Evolutionary conservation across 2,888 invertebrate genomes (phyloP).

Genomic region (Mesorhabditis spiculigera): DNA sequence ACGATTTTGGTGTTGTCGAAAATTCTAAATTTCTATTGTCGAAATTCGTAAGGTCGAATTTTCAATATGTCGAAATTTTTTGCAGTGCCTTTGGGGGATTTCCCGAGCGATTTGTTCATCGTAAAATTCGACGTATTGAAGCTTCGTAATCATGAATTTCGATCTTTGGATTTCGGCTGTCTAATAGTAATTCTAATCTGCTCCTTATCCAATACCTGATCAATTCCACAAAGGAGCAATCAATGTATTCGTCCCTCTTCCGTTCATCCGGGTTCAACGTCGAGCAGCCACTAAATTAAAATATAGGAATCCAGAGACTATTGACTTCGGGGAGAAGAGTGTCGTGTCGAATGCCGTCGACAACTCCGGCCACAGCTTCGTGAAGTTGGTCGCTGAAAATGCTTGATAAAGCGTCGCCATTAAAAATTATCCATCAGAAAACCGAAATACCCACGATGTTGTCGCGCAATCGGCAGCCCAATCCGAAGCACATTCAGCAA

Average conservation of each 20-base stretch:
- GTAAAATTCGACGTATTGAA: too few species aligned
- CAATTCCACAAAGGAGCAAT: conserved; percentile 26
- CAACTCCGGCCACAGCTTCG: conserved; percentile 75
- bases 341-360: conserved; percentile 84
- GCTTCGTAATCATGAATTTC: too few species aligned
- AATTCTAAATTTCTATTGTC: too few species aligned
- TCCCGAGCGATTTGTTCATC: too few species aligned
- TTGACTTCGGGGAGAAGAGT: conserved; percentile 78
- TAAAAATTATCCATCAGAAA: conserved; percentile 9
- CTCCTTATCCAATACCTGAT: neutral
- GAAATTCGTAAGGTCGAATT: too few species aligned
- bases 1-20: neutral
- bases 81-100: too few species aligned
- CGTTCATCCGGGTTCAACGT: conserved; percentile 53
- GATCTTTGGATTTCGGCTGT: too few species aligned
- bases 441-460: conserved; percentile 63
- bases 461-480: conserved; percentile 81
- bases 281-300: conserved; percentile 29
- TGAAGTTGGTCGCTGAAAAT: conserved; percentile 37
- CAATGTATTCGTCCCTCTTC: conserved; percentile 51
- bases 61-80: too few species aligned
- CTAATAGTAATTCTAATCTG: too few species aligned
- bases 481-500: conserved; percentile 76
- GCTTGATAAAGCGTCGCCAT: neutral
- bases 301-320: conserved; percentile 7